These are phyloP conservation scores for Cardinalis cardinalis DNA, from an alignment of 2,113 vertebrate genomes.

Conservation along the genomic window DNA sequence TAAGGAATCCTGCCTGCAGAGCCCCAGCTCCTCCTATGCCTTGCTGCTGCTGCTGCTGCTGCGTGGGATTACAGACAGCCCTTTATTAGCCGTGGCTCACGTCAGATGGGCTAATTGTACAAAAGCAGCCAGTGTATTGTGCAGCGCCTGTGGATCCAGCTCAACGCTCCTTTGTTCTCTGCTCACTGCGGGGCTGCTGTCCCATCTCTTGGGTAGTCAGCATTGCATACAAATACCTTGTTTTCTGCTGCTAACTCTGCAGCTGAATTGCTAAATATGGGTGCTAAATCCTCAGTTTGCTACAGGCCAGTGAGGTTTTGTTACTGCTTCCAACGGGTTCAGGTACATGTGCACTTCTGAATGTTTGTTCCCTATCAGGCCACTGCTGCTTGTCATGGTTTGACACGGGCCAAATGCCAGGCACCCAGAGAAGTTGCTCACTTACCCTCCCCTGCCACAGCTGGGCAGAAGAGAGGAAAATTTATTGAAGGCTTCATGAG, in stretches of 20 bases:
- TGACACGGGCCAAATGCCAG: not conserved
- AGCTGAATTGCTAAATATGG: not conserved
- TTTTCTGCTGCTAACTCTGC: not conserved
- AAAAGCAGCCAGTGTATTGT: not conserved
- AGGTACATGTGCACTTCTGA: not conserved
- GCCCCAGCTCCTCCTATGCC: not conserved
- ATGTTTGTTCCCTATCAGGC: fast-evolving
- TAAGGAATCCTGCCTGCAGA: not conserved
- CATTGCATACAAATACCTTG: not conserved
- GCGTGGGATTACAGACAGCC: not conserved
- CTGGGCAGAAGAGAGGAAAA: not conserved
- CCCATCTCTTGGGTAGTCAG: not conserved
- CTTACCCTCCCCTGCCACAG: not conserved
- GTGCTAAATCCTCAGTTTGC: not conserved
- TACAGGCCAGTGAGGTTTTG: not conserved
- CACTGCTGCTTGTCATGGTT: not conserved
- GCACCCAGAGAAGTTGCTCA: not conserved
- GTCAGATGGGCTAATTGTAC: not conserved
- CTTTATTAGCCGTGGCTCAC: not conserved
- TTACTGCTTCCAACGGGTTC: fast-evolving
- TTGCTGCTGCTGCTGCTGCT: not conserved
- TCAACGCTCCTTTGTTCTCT: constrained; percentile 17
- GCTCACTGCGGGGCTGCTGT: not conserved
- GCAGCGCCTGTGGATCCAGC: not conserved
- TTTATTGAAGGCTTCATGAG: not conserved